phyloP scores from a whole-genome alignment of 1,140 invertebrate species.

The Mercenaria mercenaria region DNA sequence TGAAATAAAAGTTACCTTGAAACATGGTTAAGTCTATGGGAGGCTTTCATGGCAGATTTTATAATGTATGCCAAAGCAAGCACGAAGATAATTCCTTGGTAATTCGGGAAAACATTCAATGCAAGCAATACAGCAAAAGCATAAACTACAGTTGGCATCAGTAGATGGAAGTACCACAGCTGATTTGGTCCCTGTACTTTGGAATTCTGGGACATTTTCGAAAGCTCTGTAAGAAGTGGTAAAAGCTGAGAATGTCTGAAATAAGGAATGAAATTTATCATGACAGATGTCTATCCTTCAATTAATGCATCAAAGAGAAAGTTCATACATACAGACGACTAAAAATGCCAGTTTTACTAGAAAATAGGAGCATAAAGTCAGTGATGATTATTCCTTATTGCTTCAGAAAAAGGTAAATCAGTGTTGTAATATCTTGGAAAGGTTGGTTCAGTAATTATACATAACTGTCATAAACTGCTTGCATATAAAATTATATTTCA shows the following conservation, averaged over 20 bases:
- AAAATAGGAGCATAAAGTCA: too few relatives aligned
- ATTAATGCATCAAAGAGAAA: too few relatives aligned
- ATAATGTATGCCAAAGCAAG: slow-evolving; percentile 63
- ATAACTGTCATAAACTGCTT: too few relatives aligned
- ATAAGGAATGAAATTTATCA: slow-evolving; percentile 37
- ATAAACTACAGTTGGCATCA: slow-evolving; percentile 73
- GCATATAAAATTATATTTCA: too few relatives aligned
- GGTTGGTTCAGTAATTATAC: too few relatives aligned
- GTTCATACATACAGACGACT: too few relatives aligned
- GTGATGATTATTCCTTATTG: too few relatives aligned
- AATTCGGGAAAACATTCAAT: slow-evolving; percentile 36
- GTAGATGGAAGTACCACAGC: slow-evolving; percentile 76
- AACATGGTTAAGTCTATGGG: slow-evolving; percentile 79
- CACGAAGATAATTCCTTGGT: slow-evolving; percentile 73
- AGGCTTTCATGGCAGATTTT: slow-evolving; percentile 35
- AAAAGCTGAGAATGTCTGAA: slow-evolving; percentile 75
- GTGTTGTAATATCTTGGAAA: too few relatives aligned
- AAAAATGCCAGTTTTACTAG: too few relatives aligned
- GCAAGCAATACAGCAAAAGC: slow-evolving; percentile 55
- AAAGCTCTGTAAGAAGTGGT: slow-evolving; percentile 67
- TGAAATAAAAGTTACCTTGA: slow-evolving; percentile 71
- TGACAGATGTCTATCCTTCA: too few relatives aligned
- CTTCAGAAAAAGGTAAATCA: too few relatives aligned
- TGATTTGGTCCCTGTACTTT: slow-evolving; percentile 62
- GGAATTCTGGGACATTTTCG: slow-evolving; percentile 47